A percentile compares a stretch with the other conserved stretches of the same genome.
phyloP scores from a whole-genome alignment of 2,113 vertebrate species.

The Brachyhypopomus occidentalis region DNA sequence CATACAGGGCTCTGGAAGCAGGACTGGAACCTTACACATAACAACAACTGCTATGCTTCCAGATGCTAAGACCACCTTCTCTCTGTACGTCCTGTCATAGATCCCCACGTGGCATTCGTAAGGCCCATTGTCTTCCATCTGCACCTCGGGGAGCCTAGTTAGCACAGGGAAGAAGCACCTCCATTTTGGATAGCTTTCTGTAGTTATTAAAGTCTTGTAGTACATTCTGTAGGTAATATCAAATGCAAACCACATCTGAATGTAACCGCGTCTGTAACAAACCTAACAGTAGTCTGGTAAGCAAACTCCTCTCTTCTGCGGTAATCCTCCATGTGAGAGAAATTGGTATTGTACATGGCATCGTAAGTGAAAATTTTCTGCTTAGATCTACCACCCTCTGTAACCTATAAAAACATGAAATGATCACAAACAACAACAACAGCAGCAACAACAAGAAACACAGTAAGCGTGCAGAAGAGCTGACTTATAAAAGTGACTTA shows the following conservation, averaged over 20 bases:
- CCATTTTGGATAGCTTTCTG: slow-evolving; percentile 13
- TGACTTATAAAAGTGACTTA: background rate
- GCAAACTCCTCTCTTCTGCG: slow-evolving; percentile 83
- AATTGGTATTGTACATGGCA: slow-evolving; percentile 90
- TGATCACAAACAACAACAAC: background rate
- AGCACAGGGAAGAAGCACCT: slow-evolving; percentile 19
- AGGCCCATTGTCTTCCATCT: slow-evolving; percentile 86
- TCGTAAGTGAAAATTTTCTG: slow-evolving; percentile 96
- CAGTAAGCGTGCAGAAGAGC: background rate
- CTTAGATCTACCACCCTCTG: slow-evolving; percentile 84
- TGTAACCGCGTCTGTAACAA: background rate
- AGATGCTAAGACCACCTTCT: slow-evolving; percentile 87
- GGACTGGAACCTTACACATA: slow-evolving; percentile 80
- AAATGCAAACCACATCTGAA: background rate
- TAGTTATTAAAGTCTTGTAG: slow-evolving; percentile 9
- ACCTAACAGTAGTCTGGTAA: slow-evolving; percentile 93
- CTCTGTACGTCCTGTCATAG: slow-evolving; percentile 83
- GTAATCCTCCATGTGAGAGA: slow-evolving; percentile 87
- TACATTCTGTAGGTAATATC: slow-evolving; percentile 22
- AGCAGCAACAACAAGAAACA: background rate
- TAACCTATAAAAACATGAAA: slow-evolving; percentile 73
- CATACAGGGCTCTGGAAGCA: background rate
- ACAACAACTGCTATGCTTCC: slow-evolving; percentile 86
- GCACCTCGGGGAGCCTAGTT: slow-evolving; percentile 88
- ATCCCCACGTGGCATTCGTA: slow-evolving; percentile 95